phyloP scores from a whole-genome alignment of 1,140 invertebrate genomes.

The Hirudo medicinalis region DNA sequence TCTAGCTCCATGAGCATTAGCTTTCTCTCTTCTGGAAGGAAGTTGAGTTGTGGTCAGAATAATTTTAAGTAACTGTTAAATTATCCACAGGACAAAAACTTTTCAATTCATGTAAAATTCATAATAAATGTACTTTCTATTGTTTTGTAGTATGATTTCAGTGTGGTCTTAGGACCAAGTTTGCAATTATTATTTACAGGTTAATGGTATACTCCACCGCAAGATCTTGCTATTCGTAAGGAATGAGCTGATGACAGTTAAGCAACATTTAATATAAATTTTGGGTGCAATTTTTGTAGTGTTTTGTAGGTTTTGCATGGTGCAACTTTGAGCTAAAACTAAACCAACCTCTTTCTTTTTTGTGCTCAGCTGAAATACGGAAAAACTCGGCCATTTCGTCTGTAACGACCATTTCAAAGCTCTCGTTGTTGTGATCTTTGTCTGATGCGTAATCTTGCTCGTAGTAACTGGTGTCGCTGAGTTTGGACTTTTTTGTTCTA shows the following conservation, averaged over 20 bases:
- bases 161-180: too few relatives aligned
- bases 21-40: constrained; percentile 11
- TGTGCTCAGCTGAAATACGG: constrained; percentile 11
- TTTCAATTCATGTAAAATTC: too few relatives aligned
- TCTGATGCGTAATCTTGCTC: background rate
- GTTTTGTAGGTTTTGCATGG: too few relatives aligned
- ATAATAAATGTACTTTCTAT: too few relatives aligned
- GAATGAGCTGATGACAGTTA: background rate
- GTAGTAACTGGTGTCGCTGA: too few relatives aligned
- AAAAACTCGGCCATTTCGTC: constrained; percentile 18
- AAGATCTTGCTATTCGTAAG: background rate
- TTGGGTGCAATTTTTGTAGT: background rate
- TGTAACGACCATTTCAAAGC: constrained; percentile 17
- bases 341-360: constrained; percentile 16
- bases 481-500: too few relatives aligned
- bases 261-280: background rate
- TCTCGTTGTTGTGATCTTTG: constrained; percentile 4
- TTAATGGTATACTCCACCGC: background rate
- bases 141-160: too few relatives aligned
- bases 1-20: constrained; percentile 4
- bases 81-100: too few relatives aligned
- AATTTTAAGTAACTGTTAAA: too few relatives aligned
- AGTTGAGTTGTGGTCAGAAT: too few relatives aligned
- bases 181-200: background rate
- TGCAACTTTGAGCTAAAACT: background rate